These are phyloP conservation scores for Squalus acanthias DNA, from an alignment of 2,797 vertebrate species.

Conservation along the genomic window DNA sequence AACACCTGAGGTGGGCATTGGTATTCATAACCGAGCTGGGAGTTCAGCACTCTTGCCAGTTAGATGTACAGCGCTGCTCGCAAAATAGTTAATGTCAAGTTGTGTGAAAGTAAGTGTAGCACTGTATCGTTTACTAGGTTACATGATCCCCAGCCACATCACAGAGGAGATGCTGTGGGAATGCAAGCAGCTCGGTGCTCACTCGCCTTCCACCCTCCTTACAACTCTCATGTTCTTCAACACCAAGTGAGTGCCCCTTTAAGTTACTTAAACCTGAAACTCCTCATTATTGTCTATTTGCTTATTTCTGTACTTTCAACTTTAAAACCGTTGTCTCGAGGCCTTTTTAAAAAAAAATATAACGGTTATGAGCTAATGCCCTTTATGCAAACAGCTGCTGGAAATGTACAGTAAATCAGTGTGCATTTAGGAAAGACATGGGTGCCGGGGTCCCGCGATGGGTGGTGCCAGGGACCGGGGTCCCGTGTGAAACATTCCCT, in stretches of 20 bases:
- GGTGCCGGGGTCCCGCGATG: no score
- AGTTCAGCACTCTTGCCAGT: not conserved
- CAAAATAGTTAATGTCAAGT: not conserved
- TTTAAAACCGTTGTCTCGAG: no score
- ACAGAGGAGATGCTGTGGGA: conserved; percentile 98
- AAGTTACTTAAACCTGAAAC: not conserved
- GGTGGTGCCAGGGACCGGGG: not conserved
- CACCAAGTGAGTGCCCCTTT: conserved; percentile 80
- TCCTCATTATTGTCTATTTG: not conserved
- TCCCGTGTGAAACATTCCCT: not conserved
- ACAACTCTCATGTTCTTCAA: conserved; percentile 98
- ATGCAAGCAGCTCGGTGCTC: conserved; percentile 93
- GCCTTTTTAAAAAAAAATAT: not conserved
- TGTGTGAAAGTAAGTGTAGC: not conserved
- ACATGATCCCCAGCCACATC: conserved; percentile 89
- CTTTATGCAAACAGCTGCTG: not conserved
- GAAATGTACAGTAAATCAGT: not conserved
- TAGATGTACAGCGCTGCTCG: not conserved
- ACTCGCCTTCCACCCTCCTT: conserved; percentile 87
- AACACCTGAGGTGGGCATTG: not conserved
- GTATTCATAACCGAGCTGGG: not conserved
- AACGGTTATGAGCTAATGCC: not conserved
- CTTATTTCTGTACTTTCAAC: not conserved
- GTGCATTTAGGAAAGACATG: not conserved
- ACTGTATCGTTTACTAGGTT: conserved; percentile 63